Evolutionary conservation across 2,888 invertebrate genomes (phyloP), one percentile per base, ranked within the genome.

Genomic region (Cantharis rustica): DNA sequence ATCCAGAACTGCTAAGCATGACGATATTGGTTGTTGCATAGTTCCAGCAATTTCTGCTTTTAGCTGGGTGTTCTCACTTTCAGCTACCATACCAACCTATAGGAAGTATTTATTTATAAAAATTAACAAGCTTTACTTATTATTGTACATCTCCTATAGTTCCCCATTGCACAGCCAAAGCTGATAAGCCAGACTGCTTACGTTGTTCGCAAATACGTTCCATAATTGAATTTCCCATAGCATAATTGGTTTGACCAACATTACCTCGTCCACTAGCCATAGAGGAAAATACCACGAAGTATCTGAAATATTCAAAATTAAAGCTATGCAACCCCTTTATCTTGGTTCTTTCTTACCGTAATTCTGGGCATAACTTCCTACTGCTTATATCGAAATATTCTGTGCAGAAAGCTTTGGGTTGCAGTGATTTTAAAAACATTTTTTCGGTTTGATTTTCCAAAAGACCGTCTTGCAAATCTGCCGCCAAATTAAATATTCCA

Each of bases 231-330:
- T 96, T 97, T 66, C 96, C 93, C 89, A 94, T 93, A 27, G 96
- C 97, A 86, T 97, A 97, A 89, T 95, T 96, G 16, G 95, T 93
- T 89, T 97, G 97, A 1, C 96, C 96, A 5, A 94, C 93, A 88
- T 97, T 97, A 81, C 97, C 97, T n/a, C 96, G 91, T n/a, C 97
- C 97, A 86, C 96, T 96, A 0, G 95, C 94, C 11, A 96, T 95
- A 16, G 96, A 96, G 0, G 97, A 97, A 89, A 97, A 97, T n/a
- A 95, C 93, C 0, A 97, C 96, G 86, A 97, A 97, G 88, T 94
- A 91, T 84, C 92, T 90, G 82, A 47, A 77, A 79, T 27, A 11
- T 2, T 3, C 7, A 11, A 27, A 27, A 27, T 27, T 2, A 11
- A 27, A 27, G 0, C 11, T 2, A n/a, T 61, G 27, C 1, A 27